A percentile compares a stretch with the other conserved stretches of the same genome.
These are phyloP conservation scores for Intellagama lesueurii DNA, from an alignment of 2,797 vertebrate genomes.

Conservation along the genomic window DNA sequence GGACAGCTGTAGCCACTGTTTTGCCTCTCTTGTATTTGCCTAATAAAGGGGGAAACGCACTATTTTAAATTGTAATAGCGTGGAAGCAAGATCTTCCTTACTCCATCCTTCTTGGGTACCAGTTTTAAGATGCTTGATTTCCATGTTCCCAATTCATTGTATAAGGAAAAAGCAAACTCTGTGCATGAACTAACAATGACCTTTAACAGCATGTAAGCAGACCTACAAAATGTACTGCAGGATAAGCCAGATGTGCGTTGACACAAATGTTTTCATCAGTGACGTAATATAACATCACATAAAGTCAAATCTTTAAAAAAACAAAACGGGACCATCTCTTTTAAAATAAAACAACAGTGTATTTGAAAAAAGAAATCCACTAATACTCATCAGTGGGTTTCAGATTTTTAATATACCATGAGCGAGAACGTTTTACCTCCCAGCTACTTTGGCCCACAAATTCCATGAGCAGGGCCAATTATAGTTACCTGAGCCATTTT, in stretches of 20 bases:
- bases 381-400: too few species aligned
- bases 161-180: background rate
- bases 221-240: background rate
- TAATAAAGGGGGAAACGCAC: too few species aligned
- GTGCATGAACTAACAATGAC: background rate
- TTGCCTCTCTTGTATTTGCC: background rate
- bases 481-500: too few species aligned
- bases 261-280: background rate
- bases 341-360: too few species aligned
- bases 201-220: background rate
- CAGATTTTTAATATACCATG: too few species aligned
- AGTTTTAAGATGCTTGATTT: background rate
- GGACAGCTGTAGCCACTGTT: too few species aligned
- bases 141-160: background rate
- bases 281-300: background rate
- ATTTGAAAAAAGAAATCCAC: too few species aligned
- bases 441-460: too few species aligned
- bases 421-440: too few species aligned
- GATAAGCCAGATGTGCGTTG: background rate
- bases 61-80: too few species aligned
- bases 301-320: background rate
- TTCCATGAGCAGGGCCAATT: too few species aligned
- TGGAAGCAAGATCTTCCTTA: background rate
- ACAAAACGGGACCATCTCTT: too few species aligned
- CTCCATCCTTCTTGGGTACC: background rate